Evolutionary conservation across 2,888 invertebrate species (phyloP).

Genomic region (Aquatica leii): DNA sequence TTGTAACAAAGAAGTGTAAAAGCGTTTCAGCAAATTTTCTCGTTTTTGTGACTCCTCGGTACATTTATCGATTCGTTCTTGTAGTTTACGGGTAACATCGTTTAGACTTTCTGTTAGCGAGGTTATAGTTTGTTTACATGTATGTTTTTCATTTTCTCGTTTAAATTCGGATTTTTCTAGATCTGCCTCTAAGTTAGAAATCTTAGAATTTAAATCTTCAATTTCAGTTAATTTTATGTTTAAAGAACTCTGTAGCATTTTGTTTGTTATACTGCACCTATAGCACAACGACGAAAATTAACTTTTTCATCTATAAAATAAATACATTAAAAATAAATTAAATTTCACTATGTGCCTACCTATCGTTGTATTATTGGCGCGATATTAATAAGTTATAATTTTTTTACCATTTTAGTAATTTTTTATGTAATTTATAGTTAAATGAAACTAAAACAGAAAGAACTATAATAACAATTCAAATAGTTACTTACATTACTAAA

Average conservation of each 20-base stretch:
- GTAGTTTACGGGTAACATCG: constrained; percentile 9
- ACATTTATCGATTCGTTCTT: constrained; percentile 15
- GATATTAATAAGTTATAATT: too few relatives aligned
- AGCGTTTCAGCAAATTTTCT: constrained; percentile 24
- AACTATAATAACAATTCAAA: too few relatives aligned
- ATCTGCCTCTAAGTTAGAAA: constrained; percentile 17
- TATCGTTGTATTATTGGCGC: too few relatives aligned
- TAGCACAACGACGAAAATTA: too few relatives aligned
- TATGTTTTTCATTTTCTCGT: constrained; percentile 11
- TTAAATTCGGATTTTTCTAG: constrained; percentile 17
- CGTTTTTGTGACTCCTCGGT: constrained; percentile 21
- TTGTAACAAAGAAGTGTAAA: constrained; percentile 23
- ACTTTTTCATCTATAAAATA: too few relatives aligned
- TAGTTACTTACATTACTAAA: too few relatives aligned
- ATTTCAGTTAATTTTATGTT: constrained; percentile 17
- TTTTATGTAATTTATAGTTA: too few relatives aligned
- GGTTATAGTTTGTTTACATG: constrained; percentile 15
- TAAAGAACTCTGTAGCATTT: constrained; percentile 20
- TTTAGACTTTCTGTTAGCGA: constrained; percentile 18
- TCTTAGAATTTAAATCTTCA: not conserved
- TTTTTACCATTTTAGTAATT: too few relatives aligned
- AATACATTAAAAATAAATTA: too few relatives aligned
- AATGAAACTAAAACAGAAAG: too few relatives aligned
- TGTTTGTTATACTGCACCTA: constrained; percentile 21
- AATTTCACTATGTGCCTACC: too few relatives aligned